phyloP scores from a whole-genome alignment of 1,140 invertebrate genomes.

The Heliothis virescens region DNA sequence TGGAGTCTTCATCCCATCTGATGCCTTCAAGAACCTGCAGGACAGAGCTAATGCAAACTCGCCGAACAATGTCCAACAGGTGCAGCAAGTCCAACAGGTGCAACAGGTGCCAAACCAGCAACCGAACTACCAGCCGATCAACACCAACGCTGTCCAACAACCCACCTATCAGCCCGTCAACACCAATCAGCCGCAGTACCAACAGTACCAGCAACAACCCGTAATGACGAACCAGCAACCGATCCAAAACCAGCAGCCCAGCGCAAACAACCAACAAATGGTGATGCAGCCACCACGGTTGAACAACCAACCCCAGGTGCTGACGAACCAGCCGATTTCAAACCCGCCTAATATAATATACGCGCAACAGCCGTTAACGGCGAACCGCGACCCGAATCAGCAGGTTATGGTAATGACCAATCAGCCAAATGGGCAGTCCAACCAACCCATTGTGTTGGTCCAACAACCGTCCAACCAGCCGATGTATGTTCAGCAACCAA shows the following conservation, averaged over 20 bases:
- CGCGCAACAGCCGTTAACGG: constrained; percentile 1
- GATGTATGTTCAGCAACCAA: constrained; percentile 26
- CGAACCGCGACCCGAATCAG: constrained; percentile 24
- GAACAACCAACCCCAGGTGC: neutral
- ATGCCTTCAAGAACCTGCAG: constrained; percentile 59
- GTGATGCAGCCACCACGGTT: neutral
- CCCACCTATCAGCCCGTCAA: neutral
- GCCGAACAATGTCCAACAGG: neutral
- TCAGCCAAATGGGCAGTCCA: constrained; percentile 15
- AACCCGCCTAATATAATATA: constrained; percentile 12
- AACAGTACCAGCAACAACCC: neutral
- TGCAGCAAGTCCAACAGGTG: neutral
- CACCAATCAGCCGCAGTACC: constrained; percentile 29
- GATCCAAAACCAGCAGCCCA: neutral
- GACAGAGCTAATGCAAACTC: constrained; percentile 29
- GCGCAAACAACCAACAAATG: neutral
- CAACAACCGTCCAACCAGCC: constrained; percentile 37
- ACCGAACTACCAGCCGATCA: constrained; percentile 3
- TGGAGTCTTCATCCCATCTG: constrained; percentile 60
- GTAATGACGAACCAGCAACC: constrained; percentile 11
- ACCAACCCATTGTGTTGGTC: neutral
- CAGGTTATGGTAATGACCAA: constrained; percentile 10
- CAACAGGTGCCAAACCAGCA: neutral
- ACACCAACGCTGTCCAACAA: neutral
- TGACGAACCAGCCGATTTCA: constrained; percentile 16